These are phyloP conservation scores for Chrysocyon brachyurus DNA, from an alignment of 2,797 vertebrate species.

Conservation along the genomic window DNA sequence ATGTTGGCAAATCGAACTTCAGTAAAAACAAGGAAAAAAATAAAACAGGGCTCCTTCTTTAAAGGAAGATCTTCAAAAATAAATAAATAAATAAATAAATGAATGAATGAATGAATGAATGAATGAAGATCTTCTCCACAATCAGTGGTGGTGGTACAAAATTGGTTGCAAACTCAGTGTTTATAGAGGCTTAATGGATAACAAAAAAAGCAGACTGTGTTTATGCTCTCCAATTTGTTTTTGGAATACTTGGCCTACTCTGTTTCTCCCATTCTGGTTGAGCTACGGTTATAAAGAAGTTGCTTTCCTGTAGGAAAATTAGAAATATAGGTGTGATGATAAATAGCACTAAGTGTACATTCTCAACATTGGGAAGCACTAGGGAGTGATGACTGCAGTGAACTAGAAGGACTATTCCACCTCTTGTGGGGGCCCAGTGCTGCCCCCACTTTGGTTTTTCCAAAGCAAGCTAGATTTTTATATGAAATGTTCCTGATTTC, in stretches of 20 bases:
- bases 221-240: not conserved
- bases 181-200: not conserved
- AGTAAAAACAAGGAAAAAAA: too few relatives aligned
- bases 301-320: not conserved
- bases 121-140: not conserved
- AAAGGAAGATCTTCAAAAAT: not conserved
- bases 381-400: not conserved
- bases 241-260: not conserved
- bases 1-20: too few relatives aligned
- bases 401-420: not conserved
- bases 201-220: not conserved
- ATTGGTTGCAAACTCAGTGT: not conserved
- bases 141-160: not conserved
- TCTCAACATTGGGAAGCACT: not conserved
- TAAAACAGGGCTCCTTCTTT: not conserved
- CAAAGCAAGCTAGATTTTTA: not conserved
- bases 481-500: constrained; percentile 13
- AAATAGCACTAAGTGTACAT: not conserved
- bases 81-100: not conserved
- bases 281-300: not conserved
- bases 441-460: constrained; percentile 14
- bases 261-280: not conserved
- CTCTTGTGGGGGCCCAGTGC: not conserved
- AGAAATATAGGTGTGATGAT: not conserved
- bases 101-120: too few relatives aligned